phyloP scores from a whole-genome alignment of 1,140 invertebrate genomes.

The Cotesia chilonis region DNA sequence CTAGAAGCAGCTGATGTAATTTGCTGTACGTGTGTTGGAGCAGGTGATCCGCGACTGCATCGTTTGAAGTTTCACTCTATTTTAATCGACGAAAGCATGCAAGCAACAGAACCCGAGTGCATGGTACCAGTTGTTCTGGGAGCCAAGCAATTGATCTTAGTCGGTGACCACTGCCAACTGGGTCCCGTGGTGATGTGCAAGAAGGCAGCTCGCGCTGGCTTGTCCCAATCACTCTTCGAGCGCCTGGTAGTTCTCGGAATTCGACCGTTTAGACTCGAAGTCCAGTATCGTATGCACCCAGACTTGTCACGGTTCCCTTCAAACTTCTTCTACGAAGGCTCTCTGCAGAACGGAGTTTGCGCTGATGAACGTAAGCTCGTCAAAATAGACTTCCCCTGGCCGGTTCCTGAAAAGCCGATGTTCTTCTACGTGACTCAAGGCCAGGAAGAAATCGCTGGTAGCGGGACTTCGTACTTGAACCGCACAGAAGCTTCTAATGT shows the following conservation, averaged over 20 bases:
- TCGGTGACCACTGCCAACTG: constrained; percentile 98
- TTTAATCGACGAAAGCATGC: constrained; percentile 96
- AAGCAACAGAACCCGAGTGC: constrained; percentile 97
- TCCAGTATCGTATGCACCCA: constrained; percentile 99
- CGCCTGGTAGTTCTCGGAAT: constrained; percentile 96
- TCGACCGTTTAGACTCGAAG: constrained; percentile 92
- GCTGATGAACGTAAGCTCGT: constrained; percentile 90
- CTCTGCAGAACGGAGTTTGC: constrained; percentile 97
- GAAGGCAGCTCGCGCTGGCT: constrained; percentile 94
- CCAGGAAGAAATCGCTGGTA: constrained; percentile 98
- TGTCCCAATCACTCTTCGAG: constrained; percentile 98
- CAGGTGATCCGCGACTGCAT: constrained; percentile 92
- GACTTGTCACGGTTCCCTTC: constrained; percentile 97
- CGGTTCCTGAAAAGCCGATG: constrained; percentile 95
- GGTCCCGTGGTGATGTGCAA: constrained; percentile 99
- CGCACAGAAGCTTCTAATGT: constrained; percentile 98
- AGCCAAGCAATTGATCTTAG: constrained; percentile 94
- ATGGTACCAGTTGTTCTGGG: constrained; percentile 99
- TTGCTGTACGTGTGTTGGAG: constrained; percentile 98
- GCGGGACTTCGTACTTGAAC: constrained; percentile 98
- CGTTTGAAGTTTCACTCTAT: constrained; percentile 96
- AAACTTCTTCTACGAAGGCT: constrained; percentile 99
- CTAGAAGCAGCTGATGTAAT: constrained; percentile 97
- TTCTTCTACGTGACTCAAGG: constrained; percentile 99
- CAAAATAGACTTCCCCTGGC: constrained; percentile 98